phyloP scores from a whole-genome alignment of 2,888 invertebrate species.

The Megastigmus dorsalis region DNA sequence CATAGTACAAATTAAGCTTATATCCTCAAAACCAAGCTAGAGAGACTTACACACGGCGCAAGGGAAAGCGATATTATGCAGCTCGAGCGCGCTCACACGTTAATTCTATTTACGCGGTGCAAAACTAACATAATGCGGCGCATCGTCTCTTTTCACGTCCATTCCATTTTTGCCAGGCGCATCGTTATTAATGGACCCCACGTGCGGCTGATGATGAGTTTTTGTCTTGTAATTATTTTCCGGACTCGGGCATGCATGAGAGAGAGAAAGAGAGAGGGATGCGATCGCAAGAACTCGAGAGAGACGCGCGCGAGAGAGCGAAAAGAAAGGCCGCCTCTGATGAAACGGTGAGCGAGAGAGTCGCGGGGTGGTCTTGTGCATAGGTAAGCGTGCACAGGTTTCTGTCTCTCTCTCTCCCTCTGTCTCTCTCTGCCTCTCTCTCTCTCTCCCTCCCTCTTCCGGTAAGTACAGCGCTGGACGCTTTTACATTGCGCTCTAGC shows the following conservation, averaged over 20 bases:
- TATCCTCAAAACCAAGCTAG: too few relatives aligned
- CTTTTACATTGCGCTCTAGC: too few relatives aligned
- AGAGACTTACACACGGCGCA: too few relatives aligned
- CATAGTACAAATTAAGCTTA: too few relatives aligned
- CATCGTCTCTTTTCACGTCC: neutral
- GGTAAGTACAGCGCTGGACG: too few relatives aligned
- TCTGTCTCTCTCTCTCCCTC: too few relatives aligned
- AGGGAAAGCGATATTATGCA: neutral
- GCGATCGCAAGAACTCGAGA: neutral
- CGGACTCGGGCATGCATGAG: too few relatives aligned
- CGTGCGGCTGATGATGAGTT: neutral
- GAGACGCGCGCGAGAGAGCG: too few relatives aligned
- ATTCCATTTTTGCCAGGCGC: neutral
- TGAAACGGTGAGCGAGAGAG: neutral
- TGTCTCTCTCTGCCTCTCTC: too few relatives aligned
- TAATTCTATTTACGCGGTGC: neutral
- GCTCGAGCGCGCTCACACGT: neutral
- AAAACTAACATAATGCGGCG: neutral
- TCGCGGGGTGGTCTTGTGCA: neutral
- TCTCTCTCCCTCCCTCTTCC: too few relatives aligned
- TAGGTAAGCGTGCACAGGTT: too few relatives aligned
- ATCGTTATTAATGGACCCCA: neutral
- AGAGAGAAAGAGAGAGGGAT: neutral
- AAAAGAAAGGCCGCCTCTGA: neutral
- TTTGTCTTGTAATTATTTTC: neutral